Percentiles rank a stretch among this genome's conserved stretches.
phyloP scores from a whole-genome alignment of 2,888 invertebrate species.

The Cremastinae sp. region DNA sequence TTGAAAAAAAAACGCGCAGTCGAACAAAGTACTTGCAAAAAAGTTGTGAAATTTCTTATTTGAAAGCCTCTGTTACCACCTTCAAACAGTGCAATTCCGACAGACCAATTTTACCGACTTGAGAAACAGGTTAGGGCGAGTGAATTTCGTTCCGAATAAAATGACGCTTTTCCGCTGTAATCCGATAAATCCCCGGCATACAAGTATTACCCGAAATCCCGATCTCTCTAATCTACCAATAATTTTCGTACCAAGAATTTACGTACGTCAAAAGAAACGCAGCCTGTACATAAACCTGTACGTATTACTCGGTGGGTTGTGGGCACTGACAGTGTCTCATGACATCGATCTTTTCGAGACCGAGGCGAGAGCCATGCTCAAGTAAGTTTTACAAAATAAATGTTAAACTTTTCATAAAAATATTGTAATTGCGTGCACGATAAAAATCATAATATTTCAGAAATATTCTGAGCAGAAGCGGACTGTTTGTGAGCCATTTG shows the following conservation, averaged over 20 bases:
- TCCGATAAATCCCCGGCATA: constrained; percentile 32
- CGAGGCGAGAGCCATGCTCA: constrained; percentile 35
- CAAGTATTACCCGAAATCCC: background rate
- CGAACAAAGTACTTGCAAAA: background rate
- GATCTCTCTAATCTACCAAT: constrained; percentile 19
- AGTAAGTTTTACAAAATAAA: constrained; percentile 33
- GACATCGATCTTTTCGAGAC: constrained; percentile 45
- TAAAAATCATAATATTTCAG: constrained; percentile 47
- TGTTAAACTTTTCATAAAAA: background rate
- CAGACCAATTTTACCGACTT: background rate
- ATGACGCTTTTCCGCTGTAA: constrained; percentile 52
- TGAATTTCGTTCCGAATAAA: background rate
- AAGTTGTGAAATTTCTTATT: background rate
- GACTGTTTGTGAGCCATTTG: constrained; percentile 47
- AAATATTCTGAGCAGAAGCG: constrained; percentile 21
- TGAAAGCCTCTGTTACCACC: no score
- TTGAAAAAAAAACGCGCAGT: background rate
- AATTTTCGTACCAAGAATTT: constrained; percentile 46
- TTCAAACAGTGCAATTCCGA: no score
- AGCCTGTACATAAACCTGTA: constrained; percentile 52
- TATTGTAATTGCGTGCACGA: no score
- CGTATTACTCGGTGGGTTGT: constrained; percentile 49
- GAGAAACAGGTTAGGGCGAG: background rate
- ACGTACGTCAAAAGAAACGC: constrained; percentile 43
- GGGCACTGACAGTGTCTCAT: constrained; percentile 52